phyloP scores from a whole-genome alignment of 2,113 vertebrate genomes.

The Dissostichus mawsoni region DNA sequence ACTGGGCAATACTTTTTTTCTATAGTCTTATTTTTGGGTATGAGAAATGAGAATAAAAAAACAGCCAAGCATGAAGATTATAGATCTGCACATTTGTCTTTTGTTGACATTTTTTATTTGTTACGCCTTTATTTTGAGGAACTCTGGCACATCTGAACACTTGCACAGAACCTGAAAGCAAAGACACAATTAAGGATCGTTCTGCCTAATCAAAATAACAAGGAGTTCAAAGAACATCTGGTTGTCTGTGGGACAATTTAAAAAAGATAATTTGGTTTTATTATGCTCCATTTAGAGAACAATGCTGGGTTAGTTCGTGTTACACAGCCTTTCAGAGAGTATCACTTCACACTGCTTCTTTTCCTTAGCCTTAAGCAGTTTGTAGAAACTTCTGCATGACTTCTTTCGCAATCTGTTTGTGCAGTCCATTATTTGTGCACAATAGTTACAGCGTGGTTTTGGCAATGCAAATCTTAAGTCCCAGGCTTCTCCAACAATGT shows the following conservation, averaged over 20 bases:
- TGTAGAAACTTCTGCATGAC: slow-evolving; percentile 18
- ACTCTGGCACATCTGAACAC: background rate
- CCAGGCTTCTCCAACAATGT: too few relatives aligned
- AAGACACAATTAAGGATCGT: background rate
- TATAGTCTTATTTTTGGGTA: background rate
- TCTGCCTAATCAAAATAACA: background rate
- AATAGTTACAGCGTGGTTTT: too few relatives aligned
- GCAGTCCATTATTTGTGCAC: background rate
- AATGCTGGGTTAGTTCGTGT: background rate
- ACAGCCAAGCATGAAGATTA: background rate
- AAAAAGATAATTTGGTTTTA: background rate
- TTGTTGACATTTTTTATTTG: background rate
- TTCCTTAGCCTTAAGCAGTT: slow-evolving; percentile 22
- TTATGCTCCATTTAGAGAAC: slow-evolving; percentile 1
- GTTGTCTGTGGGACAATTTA: slow-evolving; percentile 5
- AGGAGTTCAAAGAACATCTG: background rate
- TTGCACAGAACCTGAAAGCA: background rate
- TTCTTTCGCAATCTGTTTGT: slow-evolving; percentile 17
- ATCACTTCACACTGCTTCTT: background rate
- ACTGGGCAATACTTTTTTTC: background rate
- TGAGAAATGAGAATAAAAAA: background rate
- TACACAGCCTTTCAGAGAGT: background rate
- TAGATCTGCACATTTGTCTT: background rate
- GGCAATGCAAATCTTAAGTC: too few relatives aligned
- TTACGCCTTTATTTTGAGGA: background rate